Evolutionary conservation across 2,113 vertebrate genomes (phyloP), one percentile per base, ranked within the genome.

Genomic region (Platanista minor): DNA sequence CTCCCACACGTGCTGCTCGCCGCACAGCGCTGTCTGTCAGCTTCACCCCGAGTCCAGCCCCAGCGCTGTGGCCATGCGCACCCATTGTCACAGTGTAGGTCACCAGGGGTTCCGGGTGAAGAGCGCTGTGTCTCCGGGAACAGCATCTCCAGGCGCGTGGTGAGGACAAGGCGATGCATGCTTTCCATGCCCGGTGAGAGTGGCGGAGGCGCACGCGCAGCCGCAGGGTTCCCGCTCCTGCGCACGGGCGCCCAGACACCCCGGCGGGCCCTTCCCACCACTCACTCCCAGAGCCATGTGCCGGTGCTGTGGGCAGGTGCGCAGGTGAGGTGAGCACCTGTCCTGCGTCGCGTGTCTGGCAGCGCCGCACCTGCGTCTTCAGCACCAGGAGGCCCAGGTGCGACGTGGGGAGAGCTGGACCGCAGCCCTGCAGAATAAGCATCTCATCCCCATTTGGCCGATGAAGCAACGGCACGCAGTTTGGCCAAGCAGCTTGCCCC

Each of bases 1-100:
- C 41, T 11, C 52, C 15, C 15, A 18, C 1, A 1, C 52, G 2
- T 15, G 39, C 71, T 15, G 39, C 69, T 72, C 12, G 0, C 5
- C 0, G 67, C n/a, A 23, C 0, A 12, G 69, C 36, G 3, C 12
- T 6, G 0, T 14, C 23, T 23, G 0, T 41, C 67, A 0, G 10
- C 23, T 36, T 13, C 5, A 6, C 52, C 36, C 67, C 11, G 5
- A 36, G n/a, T 3, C n/a, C 67, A 14, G 67, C n/a, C 36, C 36
- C 36, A 25, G 21, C 5, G 67, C 36, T 39, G 67, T 4, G 27
- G 12, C 27, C 5, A 1, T 52, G 52, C 5, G 17, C 52, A 17
- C 15, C 52, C 52, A 18, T 52, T 52, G 52, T 52, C 5, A 15
- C 52, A 17, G 52, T 52, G 52, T 52, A 5, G 6, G 5, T 29